Base-by-base conservation (phyloP, 2,888 invertebrate species). In the Lithophane semibrunnea region DNA sequence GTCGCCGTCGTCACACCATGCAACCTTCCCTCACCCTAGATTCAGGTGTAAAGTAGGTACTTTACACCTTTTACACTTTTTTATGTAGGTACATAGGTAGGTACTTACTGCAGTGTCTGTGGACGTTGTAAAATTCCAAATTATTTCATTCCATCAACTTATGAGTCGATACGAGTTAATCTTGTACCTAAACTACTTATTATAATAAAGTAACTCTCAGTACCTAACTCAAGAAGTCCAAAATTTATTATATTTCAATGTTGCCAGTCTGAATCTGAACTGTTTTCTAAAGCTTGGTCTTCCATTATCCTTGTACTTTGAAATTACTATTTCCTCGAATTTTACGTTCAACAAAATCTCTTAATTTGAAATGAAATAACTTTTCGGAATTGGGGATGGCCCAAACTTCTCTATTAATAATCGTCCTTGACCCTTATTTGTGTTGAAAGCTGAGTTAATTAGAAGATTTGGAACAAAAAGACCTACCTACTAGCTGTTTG, bases 371-470 rank as follows among this genome's bases (percentile, higher is more conserved):
- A 76, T n/a, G 24, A 54, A 66, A 82, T 66, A 82, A 82, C 58
- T 63, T 72, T 67, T 72, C 54, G 9, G 56, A 79, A 72, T 69
- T 16, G 60, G 49, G 71, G 60, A 75, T 75, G 75, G 68, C 16
- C 21, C 58, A 65, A 68, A 80, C 42, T 75, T 75, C 47, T 56
- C 61, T 56, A 58, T 69, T 69, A 69, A 69, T 61, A 52, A 44
- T 68, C 47, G 68, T 21, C 85, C 81, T 84, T 82, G 85, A 75
- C 80, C 71, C 70, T 67, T 68, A 65, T 80, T 84, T 80, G 47
- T 42, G 65, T 54, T 29, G 52, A 72, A 72, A 56, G 64, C 47
- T 3, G 65, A 63, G 21, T 77, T 73, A 66, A 66, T 77, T 54
- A 75, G 60, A 56, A 75, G 61, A 65, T 68, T 80, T 24, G 42